Conservation (phyloP, 2,888 invertebrate genomes). For the Sepioteuthis lessoniana region DNA sequence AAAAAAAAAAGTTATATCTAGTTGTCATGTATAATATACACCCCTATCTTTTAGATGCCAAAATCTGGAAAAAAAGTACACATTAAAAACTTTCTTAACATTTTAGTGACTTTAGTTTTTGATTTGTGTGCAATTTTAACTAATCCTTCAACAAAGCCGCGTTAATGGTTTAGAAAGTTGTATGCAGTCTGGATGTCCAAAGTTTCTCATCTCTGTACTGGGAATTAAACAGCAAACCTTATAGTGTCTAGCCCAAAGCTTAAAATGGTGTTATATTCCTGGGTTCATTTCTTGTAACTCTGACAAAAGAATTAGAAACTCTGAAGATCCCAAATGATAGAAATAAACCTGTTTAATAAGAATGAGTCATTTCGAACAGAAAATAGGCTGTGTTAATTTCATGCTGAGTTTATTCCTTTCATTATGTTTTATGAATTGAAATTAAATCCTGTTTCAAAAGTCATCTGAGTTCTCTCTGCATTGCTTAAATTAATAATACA, state of each 20-base stretch:
- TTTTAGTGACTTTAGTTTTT: too few relatives aligned
- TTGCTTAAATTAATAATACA: slow-evolving; percentile 1
- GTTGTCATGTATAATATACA: too few relatives aligned
- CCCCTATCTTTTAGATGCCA: too few relatives aligned
- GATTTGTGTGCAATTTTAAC: too few relatives aligned
- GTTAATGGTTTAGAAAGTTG: too few relatives aligned
- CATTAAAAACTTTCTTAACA: too few relatives aligned
- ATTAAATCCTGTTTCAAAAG: slow-evolving; percentile 20
- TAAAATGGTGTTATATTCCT: not conserved
- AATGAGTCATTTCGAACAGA: not conserved
- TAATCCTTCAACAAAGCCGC: too few relatives aligned
- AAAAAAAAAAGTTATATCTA: too few relatives aligned
- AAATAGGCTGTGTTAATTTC: slow-evolving; percentile 7
- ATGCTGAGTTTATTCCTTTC: not conserved
- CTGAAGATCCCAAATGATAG: not conserved
- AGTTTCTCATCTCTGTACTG: too few relatives aligned
- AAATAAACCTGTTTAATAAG: not conserved
- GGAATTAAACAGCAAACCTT: not conserved
- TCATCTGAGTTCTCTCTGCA: not conserved
- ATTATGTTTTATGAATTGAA: not conserved
- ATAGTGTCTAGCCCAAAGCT: not conserved
- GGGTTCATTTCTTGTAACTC: not conserved
- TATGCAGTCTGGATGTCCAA: too few relatives aligned
- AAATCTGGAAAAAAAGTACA: too few relatives aligned
- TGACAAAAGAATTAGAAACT: not conserved